These are phyloP conservation scores for Microcebus murinus DNA, from an alignment of 2,113 vertebrate species.

Conservation along the genomic window DNA sequence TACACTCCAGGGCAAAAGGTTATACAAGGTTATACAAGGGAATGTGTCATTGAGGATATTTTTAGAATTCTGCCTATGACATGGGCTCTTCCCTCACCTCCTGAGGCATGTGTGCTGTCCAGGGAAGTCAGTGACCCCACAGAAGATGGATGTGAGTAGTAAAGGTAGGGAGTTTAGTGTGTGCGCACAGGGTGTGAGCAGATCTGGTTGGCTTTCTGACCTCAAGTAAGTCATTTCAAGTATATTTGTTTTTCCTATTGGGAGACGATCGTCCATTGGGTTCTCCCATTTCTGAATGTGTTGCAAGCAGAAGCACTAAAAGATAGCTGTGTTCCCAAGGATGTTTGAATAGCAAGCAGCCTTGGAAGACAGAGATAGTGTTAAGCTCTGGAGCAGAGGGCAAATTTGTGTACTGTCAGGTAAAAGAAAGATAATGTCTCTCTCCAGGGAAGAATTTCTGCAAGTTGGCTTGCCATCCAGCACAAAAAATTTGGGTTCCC, in stretches of 20 bases:
- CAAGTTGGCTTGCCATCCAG: neutral
- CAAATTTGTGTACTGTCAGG: neutral
- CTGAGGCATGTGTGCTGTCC: neutral
- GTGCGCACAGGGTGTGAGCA: neutral
- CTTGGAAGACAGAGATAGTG: neutral
- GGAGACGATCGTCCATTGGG: neutral
- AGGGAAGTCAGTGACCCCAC: neutral
- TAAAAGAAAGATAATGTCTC: neutral
- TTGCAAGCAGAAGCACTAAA: neutral
- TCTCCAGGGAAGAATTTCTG: neutral
- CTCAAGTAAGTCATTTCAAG: neutral
- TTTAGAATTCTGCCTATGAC: neutral
- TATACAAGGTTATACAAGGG: neutral
- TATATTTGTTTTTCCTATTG: neutral
- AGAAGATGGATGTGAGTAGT: neutral
- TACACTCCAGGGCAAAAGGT: neutral
- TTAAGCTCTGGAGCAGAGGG: neutral
- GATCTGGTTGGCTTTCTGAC: neutral
- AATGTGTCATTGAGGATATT: neutral
- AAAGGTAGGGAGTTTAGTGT: fast-evolving
- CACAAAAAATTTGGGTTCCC: neutral
- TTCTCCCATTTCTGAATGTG: neutral
- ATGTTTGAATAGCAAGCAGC: neutral
- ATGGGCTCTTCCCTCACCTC: neutral
- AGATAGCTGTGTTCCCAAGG: neutral